These are phyloP conservation scores for Mycetomoellerius zeteki DNA, from an alignment of 1,140 invertebrate species.

Conservation along the genomic window DNA sequence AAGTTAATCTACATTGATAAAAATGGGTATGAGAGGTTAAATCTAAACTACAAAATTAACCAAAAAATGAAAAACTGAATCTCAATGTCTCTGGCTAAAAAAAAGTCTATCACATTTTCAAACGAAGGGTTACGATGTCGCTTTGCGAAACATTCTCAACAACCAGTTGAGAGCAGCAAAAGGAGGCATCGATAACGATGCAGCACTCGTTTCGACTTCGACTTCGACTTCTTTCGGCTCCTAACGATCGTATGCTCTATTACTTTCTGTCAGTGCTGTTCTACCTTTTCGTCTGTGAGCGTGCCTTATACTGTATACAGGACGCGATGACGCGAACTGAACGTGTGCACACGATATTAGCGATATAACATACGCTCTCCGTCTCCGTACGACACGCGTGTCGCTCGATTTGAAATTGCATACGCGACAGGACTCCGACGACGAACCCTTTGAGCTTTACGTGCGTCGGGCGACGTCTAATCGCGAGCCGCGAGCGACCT, in stretches of 20 bases:
- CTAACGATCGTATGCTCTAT: not conserved
- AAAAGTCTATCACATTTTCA: not conserved
- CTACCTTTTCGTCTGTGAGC: not conserved
- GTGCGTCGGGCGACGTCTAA: not conserved
- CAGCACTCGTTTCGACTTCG: not conserved
- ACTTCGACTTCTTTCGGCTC: not conserved
- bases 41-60: too few species aligned
- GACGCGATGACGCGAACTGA: constrained; percentile 18
- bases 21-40: too few species aligned
- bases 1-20: too few species aligned
- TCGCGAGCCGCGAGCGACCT: not conserved
- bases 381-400: constrained; percentile 20
- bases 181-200: constrained; percentile 34
- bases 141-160: not conserved
- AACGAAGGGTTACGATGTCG: not conserved
- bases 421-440: not conserved
- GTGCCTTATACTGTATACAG: not conserved
- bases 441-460: constrained; percentile 24
- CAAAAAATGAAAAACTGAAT: too few species aligned
- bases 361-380: not conserved
- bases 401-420: constrained; percentile 41
- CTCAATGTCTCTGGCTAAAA: not conserved
- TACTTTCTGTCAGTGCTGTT: not conserved
- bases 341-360: constrained; percentile 32
- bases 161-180: not conserved